A percentile compares a stretch with the other conserved stretches of the same genome.
Evolutionary conservation across 2,888 invertebrate genomes (phyloP).

Genomic region (Teinopalpus imperialis): DNA sequence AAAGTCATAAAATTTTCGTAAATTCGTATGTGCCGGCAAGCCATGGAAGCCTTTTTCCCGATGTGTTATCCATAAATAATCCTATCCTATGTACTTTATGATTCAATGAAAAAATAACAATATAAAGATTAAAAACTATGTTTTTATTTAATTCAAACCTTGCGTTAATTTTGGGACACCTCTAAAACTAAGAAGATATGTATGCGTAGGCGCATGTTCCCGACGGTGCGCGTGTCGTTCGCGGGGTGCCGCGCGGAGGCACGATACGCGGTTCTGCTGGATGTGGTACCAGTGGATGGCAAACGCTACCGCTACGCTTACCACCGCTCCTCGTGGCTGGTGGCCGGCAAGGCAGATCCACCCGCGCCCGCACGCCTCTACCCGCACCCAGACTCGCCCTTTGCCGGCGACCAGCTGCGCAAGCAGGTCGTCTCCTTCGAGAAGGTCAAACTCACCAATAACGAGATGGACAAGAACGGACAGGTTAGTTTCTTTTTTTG

Average conservation of each 20-base stretch:
- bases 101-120: too few species aligned
- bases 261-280: conserved; percentile 95
- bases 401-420: conserved; percentile 95
- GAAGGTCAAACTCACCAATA: conserved; percentile 98
- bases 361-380: conserved; percentile 96
- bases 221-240: conserved; percentile 97
- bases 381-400: conserved; percentile 98
- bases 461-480: conserved; percentile 97
- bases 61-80: too few species aligned
- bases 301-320: conserved; percentile 98
- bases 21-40: too few species aligned
- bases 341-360: conserved; percentile 99
- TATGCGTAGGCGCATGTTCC: conserved; percentile 98
- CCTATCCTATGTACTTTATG: too few species aligned
- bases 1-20: too few species aligned
- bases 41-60: too few species aligned
- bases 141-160: too few species aligned
- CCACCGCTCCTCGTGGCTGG: conserved; percentile 98
- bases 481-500: too few species aligned
- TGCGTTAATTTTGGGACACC: too few species aligned
- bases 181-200: too few species aligned
- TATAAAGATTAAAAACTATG: too few species aligned
- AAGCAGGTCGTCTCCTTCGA: conserved; percentile 99
- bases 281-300: conserved; percentile 98
- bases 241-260: conserved; percentile 90